Base-by-base conservation (phyloP, 2,888 invertebrate species). In the Temnothorax rugatulus region DNA sequence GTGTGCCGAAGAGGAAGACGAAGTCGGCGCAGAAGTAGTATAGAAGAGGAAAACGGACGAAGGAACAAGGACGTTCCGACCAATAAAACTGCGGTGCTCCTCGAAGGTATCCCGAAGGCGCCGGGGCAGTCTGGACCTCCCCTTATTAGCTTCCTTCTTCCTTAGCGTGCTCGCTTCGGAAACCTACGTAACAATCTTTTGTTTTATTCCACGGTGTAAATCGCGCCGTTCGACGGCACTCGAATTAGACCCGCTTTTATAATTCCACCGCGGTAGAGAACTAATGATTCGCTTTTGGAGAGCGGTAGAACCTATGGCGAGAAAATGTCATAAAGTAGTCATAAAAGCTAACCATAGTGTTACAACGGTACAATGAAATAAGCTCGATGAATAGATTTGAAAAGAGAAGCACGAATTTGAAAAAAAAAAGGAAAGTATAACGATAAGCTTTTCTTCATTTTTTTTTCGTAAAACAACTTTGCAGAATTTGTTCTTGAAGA, bases 171-270 rank as follows among this genome's bases (percentile, higher is more conserved):
- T 86, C 83, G 73, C 83, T 63, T 77, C 69, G 57, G 86, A 71
- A 86, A 71, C 47, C 64, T 81, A 82, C 85, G 88, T 85, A 86
- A 88, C 88, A 84, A 81, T 86, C 93, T 93, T 93, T 94, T 93
- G 93, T 93, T 92, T 93, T 91, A 92, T 92, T 89, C 91, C 83
- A 84, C 88, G 91, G 93, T 91, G 93, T 92, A 93, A 93, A 93
- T 93, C 93, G 91, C 93, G 91, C 91, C 91, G 90, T 92, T 93
- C 93, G 92, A 93, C 88, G 90, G 86, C 84, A 74, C 69, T 86
- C 85, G 82, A 84, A 91, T 90, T 85, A 83, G 86, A 85, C 86
- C 87, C 69, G 66, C 86, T 88, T 89, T 88, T 86, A 84, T 87
- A 86, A 86, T 81, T 50, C 77, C 82, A 81, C 25, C 84, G 61